Evolutionary conservation across 2,113 vertebrate genomes (phyloP).

Genomic region (Crotalus horridus): DNA sequence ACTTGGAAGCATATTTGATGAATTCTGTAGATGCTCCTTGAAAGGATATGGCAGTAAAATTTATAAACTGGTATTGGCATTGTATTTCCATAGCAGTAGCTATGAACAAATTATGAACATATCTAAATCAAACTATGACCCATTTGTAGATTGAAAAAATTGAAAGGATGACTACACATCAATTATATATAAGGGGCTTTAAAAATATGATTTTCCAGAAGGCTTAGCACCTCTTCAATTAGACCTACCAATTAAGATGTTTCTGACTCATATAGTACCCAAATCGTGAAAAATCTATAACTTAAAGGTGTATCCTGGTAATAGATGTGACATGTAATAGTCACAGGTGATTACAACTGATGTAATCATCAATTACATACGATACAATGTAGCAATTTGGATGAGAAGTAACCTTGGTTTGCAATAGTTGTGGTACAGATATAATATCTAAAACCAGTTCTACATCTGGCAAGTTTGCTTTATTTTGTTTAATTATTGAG

Average conservation of each 20-base stretch:
- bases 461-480: background rate
- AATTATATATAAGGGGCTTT: background rate
- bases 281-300: background rate
- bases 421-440: background rate
- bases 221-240: background rate
- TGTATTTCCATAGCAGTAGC: background rate
- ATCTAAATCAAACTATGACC: background rate
- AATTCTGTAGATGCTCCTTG: background rate
- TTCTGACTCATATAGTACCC: background rate
- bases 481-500: background rate
- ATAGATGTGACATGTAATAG: background rate
- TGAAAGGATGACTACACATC: background rate
- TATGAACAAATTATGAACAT: background rate
- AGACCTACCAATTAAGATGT: background rate
- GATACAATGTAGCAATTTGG: background rate
- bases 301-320: background rate
- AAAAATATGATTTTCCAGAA: background rate
- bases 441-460: background rate
- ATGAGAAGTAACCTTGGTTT: background rate
- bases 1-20: background rate
- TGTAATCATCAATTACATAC: background rate
- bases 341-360: background rate
- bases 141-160: background rate
- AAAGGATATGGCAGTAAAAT: background rate
- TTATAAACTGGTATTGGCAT: background rate